Base-by-base conservation (phyloP, 2,113 vertebrate species). In the Bos javanicus region DNA sequence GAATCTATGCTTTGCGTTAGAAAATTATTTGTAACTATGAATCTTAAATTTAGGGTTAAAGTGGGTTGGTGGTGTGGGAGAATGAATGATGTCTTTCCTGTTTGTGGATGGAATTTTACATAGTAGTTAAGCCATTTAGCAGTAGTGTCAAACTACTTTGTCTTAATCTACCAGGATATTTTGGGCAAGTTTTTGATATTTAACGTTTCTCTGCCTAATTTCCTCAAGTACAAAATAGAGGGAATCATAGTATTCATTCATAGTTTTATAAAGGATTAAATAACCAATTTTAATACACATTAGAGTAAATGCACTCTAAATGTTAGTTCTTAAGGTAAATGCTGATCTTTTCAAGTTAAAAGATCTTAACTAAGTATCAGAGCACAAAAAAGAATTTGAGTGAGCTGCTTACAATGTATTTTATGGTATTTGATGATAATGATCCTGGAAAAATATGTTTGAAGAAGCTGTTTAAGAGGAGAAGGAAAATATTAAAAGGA, bases 11-110 rank as follows among this genome's bases (percentile, higher is more conserved):
- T 96, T 92, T 98, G 54, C 16, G 46, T 48, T 91, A 90, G 85
- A 94, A 96, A 95, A 91, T 19, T 93, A 78, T 57, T 92, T 80
- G 19, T 54, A 59, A 39, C 57, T 92, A 78, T 74, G 43, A 80
- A 52, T 94, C 64, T 62, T 25, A 92, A 91, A 94, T 23, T 94
- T 90, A 91, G 36, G 28, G 10, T 54, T 87, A 39, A 25, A 64
- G 48, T n/a, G 23, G 23, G 30, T n/a, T 26, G n/a, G 52, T 6
- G 33, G 26, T n/a, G 21, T 21, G 82, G 67, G 26, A 67, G 33
- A 85, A 62, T 88, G 48, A 87, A 43, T 17, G 6, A 23, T 48
- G 3, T 80, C 10, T 57, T 52, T 83, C 30, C 48, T 71, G 10
- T 54, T 43, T 57, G 28, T 10, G 54, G 21, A 33, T 92, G 59